These are phyloP conservation scores for Rhamnusium bicolor DNA, from an alignment of 2,888 invertebrate genomes.

Conservation along the genomic window DNA sequence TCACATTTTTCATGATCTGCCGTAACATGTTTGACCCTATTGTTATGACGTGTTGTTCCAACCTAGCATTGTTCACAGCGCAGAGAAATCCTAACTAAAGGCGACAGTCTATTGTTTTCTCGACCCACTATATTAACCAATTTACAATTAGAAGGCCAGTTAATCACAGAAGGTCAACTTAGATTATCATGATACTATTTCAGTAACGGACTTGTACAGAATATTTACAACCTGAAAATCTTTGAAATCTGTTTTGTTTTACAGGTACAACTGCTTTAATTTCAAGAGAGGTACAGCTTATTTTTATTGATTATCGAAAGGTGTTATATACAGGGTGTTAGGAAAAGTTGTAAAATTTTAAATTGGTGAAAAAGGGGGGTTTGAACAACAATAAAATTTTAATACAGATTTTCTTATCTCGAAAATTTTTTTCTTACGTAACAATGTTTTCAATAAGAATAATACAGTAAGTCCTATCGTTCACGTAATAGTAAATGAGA, in stretches of 20 bases:
- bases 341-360: too few species aligned
- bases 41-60: conserved; percentile 39
- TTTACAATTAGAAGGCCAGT: background rate
- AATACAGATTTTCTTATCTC: too few species aligned
- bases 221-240: background rate
- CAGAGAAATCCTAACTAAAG: conserved; percentile 38
- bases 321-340: too few species aligned
- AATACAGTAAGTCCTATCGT: too few species aligned
- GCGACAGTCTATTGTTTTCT: conserved; percentile 44
- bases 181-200: background rate
- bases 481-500: too few species aligned
- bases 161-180: background rate
- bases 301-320: too few species aligned
- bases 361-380: too few species aligned
- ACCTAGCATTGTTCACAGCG: conserved; percentile 32
- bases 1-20: conserved; percentile 40
- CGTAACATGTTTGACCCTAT: conserved; percentile 41
- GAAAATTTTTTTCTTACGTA: too few species aligned
- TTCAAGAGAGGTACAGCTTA: too few species aligned
- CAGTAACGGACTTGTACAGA: background rate
- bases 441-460: too few species aligned
- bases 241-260: background rate
- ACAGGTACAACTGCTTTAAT: too few species aligned
- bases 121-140: conserved; percentile 40
- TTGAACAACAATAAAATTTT: too few species aligned